Percentiles rank a stretch among this genome's conserved stretches.
Conservation (phyloP, 2,797 vertebrate genomes). For the Poecilia picta region DNA sequence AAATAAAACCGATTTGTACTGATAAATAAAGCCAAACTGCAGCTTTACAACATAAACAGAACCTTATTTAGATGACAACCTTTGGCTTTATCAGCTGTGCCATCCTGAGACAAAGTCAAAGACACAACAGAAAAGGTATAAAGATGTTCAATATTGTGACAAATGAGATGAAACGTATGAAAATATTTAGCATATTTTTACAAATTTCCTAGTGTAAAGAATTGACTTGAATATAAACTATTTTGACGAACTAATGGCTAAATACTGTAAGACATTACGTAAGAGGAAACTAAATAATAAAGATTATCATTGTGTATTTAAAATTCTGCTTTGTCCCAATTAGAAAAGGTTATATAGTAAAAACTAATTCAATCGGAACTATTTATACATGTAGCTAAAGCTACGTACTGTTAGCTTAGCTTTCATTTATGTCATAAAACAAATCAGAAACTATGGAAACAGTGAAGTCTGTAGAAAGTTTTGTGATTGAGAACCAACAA, state of each 20-base stretch:
- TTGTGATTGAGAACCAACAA: not conserved
- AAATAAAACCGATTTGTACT: not conserved
- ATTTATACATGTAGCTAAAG: not conserved
- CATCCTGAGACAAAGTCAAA: conserved; percentile 2
- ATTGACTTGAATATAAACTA: not conserved
- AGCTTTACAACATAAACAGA: not conserved
- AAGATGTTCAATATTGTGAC: not conserved
- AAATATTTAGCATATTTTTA: not conserved
- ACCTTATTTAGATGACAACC: not conserved
- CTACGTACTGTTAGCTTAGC: not conserved
- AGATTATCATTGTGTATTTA: not conserved
- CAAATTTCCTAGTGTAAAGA: not conserved
- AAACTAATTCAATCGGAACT: not conserved
- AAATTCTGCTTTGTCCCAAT: not conserved
- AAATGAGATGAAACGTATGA: not conserved
- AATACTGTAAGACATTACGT: not conserved
- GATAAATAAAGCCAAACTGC: not conserved
- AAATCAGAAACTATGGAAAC: not conserved
- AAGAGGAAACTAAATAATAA: not conserved
- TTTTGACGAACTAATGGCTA: not conserved
- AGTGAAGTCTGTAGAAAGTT: not conserved
- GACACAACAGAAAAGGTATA: not conserved
- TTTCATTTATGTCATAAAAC: not conserved
- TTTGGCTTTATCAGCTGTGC: conserved; percentile 1
- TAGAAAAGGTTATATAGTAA: not conserved